Conservation (phyloP, 2,113 vertebrate genomes). For the Apaloderma vittatum region DNA sequence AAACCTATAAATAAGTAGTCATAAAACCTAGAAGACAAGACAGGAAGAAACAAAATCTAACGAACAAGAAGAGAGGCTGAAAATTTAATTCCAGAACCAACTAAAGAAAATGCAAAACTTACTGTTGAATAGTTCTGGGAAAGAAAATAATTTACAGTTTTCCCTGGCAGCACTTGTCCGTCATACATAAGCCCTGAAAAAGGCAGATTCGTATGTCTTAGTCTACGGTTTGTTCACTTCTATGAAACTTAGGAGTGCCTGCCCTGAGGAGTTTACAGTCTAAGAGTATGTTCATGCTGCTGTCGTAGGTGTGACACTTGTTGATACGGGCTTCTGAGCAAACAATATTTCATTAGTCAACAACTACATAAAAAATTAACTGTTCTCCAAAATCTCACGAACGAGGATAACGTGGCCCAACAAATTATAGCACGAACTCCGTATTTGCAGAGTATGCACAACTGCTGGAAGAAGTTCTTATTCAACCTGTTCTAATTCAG, state of each 20-base stretch:
- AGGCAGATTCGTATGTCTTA: neutral
- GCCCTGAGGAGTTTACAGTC: neutral
- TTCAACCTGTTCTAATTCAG: neutral
- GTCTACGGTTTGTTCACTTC: neutral
- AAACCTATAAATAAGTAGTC: constrained; percentile 65
- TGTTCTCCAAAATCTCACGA: neutral
- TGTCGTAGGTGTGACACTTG: neutral
- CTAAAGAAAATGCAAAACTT: neutral
- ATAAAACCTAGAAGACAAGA: constrained; percentile 53
- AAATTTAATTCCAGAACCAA: constrained; percentile 36
- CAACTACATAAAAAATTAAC: neutral
- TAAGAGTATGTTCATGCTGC: neutral
- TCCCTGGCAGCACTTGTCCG: neutral
- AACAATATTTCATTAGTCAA: neutral
- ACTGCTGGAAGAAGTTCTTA: neutral
- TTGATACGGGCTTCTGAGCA: neutral
- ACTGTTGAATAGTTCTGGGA: neutral
- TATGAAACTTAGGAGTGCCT: neutral
- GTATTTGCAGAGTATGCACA: neutral
- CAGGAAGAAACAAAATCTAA: constrained; percentile 60
- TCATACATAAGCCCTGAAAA: neutral
- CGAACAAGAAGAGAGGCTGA: neutral
- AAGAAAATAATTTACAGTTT: neutral
- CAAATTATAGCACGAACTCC: neutral
- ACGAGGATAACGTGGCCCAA: neutral